Conservation (phyloP, 2,888 invertebrate genomes). For the Biston stratarius region DNA sequence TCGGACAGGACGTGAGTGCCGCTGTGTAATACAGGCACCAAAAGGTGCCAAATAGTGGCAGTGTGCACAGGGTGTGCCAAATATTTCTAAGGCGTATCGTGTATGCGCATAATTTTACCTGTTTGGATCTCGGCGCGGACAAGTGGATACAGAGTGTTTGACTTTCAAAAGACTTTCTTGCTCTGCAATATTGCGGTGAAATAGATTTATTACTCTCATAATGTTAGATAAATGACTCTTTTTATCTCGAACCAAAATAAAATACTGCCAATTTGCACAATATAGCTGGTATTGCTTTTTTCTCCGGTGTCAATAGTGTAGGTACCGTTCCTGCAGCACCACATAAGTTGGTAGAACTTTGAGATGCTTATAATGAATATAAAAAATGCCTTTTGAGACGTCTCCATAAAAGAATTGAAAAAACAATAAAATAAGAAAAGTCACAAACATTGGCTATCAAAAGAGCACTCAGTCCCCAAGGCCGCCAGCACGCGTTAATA, state of each 20-base stretch:
- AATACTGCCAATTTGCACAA: background rate
- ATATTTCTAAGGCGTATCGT: conserved; percentile 60
- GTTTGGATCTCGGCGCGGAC: conserved; percentile 39
- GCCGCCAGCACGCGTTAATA: conserved; percentile 21
- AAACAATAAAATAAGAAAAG: conserved; percentile 14
- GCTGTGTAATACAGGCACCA: background rate
- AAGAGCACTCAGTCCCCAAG: conserved; percentile 8
- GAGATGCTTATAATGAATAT: background rate
- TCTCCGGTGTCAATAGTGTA: background rate
- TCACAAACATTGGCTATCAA: conserved; percentile 4
- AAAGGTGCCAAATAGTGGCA: conserved; percentile 11
- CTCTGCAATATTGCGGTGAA: conserved; percentile 2
- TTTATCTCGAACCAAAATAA: background rate
- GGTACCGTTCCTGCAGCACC: no score
- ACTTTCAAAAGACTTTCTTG: conserved; percentile 26
- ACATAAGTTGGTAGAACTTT: no score
- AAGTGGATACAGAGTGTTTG: conserved; percentile 30
- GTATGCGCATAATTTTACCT: conserved; percentile 66
- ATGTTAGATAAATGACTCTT: conserved; percentile 4
- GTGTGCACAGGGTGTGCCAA: conserved; percentile 48
- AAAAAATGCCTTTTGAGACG: background rate
- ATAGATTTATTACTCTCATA: conserved; percentile 14
- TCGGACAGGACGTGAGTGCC: background rate
- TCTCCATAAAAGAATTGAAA: background rate
- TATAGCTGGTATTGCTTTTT: background rate